Base-by-base conservation (phyloP, 1,140 invertebrate genomes). In the Rhynchophorus ferrugineus region DNA sequence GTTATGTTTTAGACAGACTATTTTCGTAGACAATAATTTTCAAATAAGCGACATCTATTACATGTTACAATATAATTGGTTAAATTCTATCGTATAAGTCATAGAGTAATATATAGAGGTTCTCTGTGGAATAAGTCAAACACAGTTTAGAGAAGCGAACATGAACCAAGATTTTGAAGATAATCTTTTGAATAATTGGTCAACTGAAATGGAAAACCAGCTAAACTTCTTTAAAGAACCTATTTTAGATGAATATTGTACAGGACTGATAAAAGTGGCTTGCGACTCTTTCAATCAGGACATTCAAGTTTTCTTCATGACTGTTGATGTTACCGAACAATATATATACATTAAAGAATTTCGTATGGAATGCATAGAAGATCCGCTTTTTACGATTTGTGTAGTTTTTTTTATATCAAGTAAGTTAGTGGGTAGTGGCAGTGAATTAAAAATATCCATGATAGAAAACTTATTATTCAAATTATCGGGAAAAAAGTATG, bases 261-360 rank as follows among this genome's bases (percentile, higher is more conserved):
- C 56, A 9, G 58, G 54, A 14, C 20, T 66, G 14, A 47, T 66
- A 16, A 63, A 63, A 57, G 37, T 55, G 11, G 41, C 50, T 17
- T 66, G 64, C 24, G 54, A 61, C 33, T 54, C 54, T 5, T 57
- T 64, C n/a, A 58, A 61, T 16, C 61, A 62, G 46, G 59, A 63
- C 21, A 33, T 59, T 9, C 56, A 62, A 34, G 61, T 66, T 2
- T 65, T 66, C 38, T 45, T 61, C 16, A 59, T 60, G 51, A 42
- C 46, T 14, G 38, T 59, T 0, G 61, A 66, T 38, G 48, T 63
- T 14, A 34, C 59, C 22, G 61, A 63, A 47, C 20, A 57, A 35
- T 66, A 66, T 36, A 52, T 64, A 13, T 43, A 36, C 13, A 43
- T 53, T n/a, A 63, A 63, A 42, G 50, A 54, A 14, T 5, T 37